These are phyloP conservation scores for Pomacea canaliculata DNA, from an alignment of 2,888 invertebrate species.

Conservation along the genomic window DNA sequence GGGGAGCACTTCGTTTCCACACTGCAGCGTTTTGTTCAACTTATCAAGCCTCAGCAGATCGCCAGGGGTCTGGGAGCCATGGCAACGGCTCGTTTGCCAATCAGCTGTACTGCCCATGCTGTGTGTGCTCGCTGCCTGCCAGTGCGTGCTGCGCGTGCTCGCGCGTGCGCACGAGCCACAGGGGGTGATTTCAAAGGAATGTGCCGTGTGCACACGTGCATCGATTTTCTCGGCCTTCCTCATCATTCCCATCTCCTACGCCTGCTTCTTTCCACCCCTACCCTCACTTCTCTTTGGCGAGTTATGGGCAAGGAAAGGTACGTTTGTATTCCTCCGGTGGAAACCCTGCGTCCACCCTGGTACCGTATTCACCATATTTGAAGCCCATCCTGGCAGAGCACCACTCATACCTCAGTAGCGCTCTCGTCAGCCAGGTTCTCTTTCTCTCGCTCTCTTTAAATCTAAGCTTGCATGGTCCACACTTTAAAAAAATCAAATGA, in stretches of 20 bases:
- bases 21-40: background rate
- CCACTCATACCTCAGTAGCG: no score
- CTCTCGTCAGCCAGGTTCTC: no score
- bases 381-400: no score
- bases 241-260: background rate
- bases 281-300: no score
- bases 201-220: conserved; percentile 3
- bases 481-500: no score
- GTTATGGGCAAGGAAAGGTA: no score
- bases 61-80: conserved; percentile 27
- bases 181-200: conserved; percentile 22
- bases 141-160: conserved; percentile 22
- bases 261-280: no score
- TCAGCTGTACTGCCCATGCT: conserved; percentile 10
- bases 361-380: no score
- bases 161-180: background rate
- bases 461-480: no score
- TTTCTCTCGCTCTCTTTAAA: no score
- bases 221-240: conserved; percentile 11
- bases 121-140: conserved; percentile 1
- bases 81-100: conserved; percentile 25
- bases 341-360: no score
- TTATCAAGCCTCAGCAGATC: conserved; percentile 21
- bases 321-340: no score
- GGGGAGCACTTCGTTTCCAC: conserved; percentile 2